phyloP scores from a whole-genome alignment of 2,113 vertebrate species.

The Oreochromis tanganicae region DNA sequence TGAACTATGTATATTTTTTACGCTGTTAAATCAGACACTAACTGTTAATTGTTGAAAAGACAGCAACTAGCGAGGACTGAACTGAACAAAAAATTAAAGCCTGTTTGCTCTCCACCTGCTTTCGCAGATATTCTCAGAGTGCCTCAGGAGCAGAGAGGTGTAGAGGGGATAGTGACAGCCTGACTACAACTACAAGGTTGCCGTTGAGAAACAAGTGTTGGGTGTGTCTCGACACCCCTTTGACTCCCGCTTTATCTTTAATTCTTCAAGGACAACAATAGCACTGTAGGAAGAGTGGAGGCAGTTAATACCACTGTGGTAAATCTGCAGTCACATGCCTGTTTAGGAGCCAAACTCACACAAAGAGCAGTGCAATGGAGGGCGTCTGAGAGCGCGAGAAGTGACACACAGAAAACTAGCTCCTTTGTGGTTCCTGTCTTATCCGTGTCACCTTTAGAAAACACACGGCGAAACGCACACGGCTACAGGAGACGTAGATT shows the following conservation, averaged over 20 bases:
- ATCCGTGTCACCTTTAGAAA: neutral
- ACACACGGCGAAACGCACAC: neutral
- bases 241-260: neutral
- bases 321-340: conserved; percentile 25
- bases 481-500: neutral
- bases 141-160: neutral
- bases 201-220: neutral
- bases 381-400: neutral
- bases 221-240: neutral
- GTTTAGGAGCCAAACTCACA: neutral
- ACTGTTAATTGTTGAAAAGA: neutral
- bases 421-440: neutral
- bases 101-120: conserved; percentile 32
- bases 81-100: neutral
- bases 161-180: neutral
- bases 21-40: neutral
- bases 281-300: neutral
- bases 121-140: neutral
- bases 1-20: neutral
- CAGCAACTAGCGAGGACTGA: neutral
- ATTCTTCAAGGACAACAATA: neutral
- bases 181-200: neutral
- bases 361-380: neutral
- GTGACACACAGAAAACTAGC: neutral
- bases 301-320: neutral